phyloP scores from a whole-genome alignment of 2,888 invertebrate species.

The Timandra comae region DNA sequence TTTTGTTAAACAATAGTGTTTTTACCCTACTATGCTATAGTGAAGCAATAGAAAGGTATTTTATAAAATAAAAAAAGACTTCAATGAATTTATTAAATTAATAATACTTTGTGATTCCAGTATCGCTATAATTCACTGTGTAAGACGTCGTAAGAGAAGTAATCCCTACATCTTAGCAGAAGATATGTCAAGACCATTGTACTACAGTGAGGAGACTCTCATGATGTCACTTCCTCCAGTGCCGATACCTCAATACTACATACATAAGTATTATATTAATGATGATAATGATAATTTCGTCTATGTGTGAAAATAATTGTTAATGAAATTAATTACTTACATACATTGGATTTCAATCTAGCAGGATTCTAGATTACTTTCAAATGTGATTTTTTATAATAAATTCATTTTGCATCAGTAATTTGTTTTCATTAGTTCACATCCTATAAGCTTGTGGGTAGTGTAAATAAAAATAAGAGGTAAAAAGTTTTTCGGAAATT shows the following conservation, averaged over 20 bases:
- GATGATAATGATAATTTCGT: slow-evolving; percentile 15
- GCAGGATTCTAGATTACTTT: too few species aligned
- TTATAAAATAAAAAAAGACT: neutral
- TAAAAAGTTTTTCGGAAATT: too few species aligned
- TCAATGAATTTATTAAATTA: too few species aligned
- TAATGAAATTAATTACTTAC: too few species aligned
- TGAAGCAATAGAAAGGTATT: neutral
- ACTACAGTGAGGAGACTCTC: slow-evolving; percentile 16
- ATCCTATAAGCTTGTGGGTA: too few species aligned
- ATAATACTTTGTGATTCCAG: slow-evolving; percentile 18
- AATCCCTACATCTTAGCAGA: slow-evolving; percentile 14
- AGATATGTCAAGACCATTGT: slow-evolving; percentile 17
- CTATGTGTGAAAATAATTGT: slow-evolving; percentile 1
- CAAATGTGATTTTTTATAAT: too few species aligned
- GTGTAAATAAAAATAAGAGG: too few species aligned
- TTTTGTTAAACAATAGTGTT: too few species aligned
- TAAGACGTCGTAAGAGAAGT: slow-evolving; percentile 6
- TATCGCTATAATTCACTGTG: slow-evolving; percentile 23
- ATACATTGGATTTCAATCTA: too few species aligned
- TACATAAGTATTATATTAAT: too few species aligned
- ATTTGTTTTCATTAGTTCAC: too few species aligned
- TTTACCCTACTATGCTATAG: neutral
- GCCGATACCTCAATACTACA: slow-evolving; percentile 25
- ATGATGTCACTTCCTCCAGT: slow-evolving; percentile 22
- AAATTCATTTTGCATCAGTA: too few species aligned